These are phyloP conservation scores for Drosophila parvula DNA, from an alignment of 1,140 invertebrate genomes.

Conservation along the genomic window DNA sequence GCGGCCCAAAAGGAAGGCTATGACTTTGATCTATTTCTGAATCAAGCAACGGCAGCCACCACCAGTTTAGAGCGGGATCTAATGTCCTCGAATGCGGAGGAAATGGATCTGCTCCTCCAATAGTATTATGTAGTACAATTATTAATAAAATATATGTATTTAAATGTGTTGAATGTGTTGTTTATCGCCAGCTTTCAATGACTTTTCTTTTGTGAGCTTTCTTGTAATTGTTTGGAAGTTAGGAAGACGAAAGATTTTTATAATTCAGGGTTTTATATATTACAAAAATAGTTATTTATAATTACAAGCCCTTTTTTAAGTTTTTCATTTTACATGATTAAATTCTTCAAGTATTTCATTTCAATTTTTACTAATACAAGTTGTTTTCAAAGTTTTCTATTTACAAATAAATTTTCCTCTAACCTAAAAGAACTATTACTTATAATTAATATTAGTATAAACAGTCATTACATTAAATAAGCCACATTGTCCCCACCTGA, in stretches of 20 bases:
- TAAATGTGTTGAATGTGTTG: neutral
- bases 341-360: neutral
- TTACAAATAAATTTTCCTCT: neutral
- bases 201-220: neutral
- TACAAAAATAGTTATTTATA: no score
- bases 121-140: slow-evolving; percentile 46
- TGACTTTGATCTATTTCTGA: slow-evolving; percentile 78
- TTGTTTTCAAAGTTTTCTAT: no score
- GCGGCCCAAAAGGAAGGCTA: slow-evolving; percentile 73
- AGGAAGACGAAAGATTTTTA: neutral
- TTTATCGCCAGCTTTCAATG: neutral
- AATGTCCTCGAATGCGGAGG: slow-evolving; percentile 71
- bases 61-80: slow-evolving; percentile 71
- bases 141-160: slow-evolving; percentile 17
- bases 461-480: neutral
- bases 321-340: neutral
- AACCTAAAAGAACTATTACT: neutral
- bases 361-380: no score
- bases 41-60: slow-evolving; percentile 60
- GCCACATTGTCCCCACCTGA: slow-evolving; percentile 1
- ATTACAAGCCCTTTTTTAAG: no score
- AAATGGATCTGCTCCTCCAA: slow-evolving; percentile 78
- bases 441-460: neutral
- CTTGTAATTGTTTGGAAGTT: neutral
- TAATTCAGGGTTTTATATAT: neutral